Percentiles rank a stretch among this genome's conserved stretches.
These are phyloP conservation scores for Calypte anna DNA, from an alignment of 2,113 vertebrate genomes.

Conservation along the genomic window DNA sequence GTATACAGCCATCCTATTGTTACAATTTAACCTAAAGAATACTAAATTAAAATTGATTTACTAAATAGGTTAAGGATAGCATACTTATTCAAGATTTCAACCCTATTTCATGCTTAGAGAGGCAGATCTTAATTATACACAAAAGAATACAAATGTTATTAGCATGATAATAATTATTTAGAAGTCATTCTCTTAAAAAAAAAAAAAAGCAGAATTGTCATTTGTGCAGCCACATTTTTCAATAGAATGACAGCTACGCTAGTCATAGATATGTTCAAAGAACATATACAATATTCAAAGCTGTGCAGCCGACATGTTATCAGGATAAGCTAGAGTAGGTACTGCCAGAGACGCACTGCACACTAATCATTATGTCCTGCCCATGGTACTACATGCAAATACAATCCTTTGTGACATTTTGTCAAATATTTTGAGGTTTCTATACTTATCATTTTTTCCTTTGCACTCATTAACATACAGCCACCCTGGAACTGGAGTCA, in stretches of 20 bases:
- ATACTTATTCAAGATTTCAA: slow-evolving; percentile 80
- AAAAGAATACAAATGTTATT: slow-evolving; percentile 88
- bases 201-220: slow-evolving; percentile 79
- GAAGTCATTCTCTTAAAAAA: slow-evolving; percentile 77
- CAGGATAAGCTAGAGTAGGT: slow-evolving; percentile 78
- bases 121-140: slow-evolving; percentile 87
- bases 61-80: slow-evolving; percentile 83
- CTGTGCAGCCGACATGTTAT: slow-evolving; percentile 81
- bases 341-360: slow-evolving; percentile 75
- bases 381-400: slow-evolving; percentile 81
- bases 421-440: slow-evolving; percentile 83
- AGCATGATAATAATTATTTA: slow-evolving; percentile 88
- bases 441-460: slow-evolving; percentile 65
- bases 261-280: slow-evolving; percentile 83
- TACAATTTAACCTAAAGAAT: slow-evolving; percentile 79
- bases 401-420: slow-evolving; percentile 85
- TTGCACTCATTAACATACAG: slow-evolving; percentile 72
- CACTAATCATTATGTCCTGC: slow-evolving; percentile 83
- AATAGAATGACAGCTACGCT: slow-evolving; percentile 77
- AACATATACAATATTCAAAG: slow-evolving; percentile 84
- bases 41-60: slow-evolving; percentile 83
- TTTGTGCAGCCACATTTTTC: slow-evolving; percentile 77
- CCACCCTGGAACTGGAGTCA: slow-evolving; percentile 46
- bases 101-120: slow-evolving; percentile 86
- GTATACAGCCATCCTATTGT: slow-evolving; percentile 62